Conservation (phyloP, 2,113 vertebrate species). For the Paradisaea rubra region DNA sequence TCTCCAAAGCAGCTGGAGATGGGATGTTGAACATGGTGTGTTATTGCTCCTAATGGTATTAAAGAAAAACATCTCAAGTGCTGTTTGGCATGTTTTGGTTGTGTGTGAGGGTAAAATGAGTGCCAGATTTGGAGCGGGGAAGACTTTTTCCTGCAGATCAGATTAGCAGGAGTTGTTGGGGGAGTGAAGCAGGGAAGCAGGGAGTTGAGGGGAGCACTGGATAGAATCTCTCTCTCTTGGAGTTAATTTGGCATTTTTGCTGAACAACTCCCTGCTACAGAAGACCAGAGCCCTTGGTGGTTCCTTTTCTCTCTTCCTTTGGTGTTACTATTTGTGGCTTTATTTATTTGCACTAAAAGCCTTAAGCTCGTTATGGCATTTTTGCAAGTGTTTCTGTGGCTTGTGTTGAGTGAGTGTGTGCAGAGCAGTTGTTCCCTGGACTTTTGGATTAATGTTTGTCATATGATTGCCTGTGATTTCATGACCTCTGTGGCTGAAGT, state of each 20-base stretch:
- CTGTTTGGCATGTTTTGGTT: slow-evolving; percentile 45
- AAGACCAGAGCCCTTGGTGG: neutral
- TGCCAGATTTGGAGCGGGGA: slow-evolving; percentile 24
- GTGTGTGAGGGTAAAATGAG: slow-evolving; percentile 28
- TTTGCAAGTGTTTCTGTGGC: slow-evolving; percentile 41
- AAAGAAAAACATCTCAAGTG: slow-evolving; percentile 45
- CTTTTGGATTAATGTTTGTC: slow-evolving; percentile 49
- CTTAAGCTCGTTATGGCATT: slow-evolving; percentile 18
- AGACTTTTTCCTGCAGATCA: neutral
- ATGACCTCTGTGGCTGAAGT: slow-evolving; percentile 47
- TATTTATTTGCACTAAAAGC: slow-evolving; percentile 53
- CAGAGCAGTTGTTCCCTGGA: slow-evolving; percentile 43
- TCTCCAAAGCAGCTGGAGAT: slow-evolving; percentile 55
- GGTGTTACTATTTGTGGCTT: slow-evolving; percentile 53
- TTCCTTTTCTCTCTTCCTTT: slow-evolving; percentile 21
- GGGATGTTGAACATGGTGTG: slow-evolving; percentile 48
- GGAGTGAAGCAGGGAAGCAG: neutral
- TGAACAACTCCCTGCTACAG: neutral
- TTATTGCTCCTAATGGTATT: slow-evolving; percentile 59
- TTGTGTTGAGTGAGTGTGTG: slow-evolving; percentile 50
- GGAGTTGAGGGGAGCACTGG: neutral
- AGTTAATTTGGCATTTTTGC: slow-evolving; percentile 9
- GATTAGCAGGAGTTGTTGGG: neutral
- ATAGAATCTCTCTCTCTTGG: neutral
- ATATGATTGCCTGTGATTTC: slow-evolving; percentile 50